Percentiles rank a stretch among this genome's conserved stretches.
phyloP scores from a whole-genome alignment of 1,140 invertebrate genomes.

The Cydia pomonella region DNA sequence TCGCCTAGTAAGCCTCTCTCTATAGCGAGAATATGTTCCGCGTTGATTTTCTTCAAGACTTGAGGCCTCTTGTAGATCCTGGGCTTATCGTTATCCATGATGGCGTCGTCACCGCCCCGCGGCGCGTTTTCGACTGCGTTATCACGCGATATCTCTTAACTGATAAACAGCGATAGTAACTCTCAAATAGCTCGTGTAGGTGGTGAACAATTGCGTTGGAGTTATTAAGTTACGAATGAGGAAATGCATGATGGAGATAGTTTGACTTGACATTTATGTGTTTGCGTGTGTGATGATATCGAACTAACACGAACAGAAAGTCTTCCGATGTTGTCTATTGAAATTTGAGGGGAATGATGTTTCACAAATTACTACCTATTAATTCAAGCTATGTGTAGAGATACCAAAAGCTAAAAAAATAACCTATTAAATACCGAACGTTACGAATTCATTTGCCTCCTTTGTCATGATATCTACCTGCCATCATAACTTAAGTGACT shows the following conservation, averaged over 20 bases:
- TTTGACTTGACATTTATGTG: slow-evolving; percentile 6
- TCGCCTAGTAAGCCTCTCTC: slow-evolving; percentile 70
- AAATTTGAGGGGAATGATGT: not conserved
- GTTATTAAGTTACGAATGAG: slow-evolving; percentile 19
- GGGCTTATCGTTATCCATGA: slow-evolving; percentile 63
- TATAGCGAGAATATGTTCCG: slow-evolving; percentile 63
- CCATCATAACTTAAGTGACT: too few species aligned
- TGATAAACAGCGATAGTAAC: slow-evolving; percentile 52
- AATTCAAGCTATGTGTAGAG: too few species aligned
- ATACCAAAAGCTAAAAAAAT: too few species aligned
- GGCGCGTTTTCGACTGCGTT: slow-evolving; percentile 61
- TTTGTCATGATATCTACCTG: too few species aligned
- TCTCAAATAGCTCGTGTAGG: slow-evolving; percentile 21
- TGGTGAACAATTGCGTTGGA: slow-evolving; percentile 28
- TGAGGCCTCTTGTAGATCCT: slow-evolving; percentile 56
- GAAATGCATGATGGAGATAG: slow-evolving; percentile 20
- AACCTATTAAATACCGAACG: too few species aligned
- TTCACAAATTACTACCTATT: too few species aligned
- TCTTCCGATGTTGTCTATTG: slow-evolving; percentile 17
- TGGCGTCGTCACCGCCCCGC: slow-evolving; percentile 58
- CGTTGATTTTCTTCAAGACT: slow-evolving; percentile 66
- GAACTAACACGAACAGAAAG: slow-evolving; percentile 37
- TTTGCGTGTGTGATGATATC: slow-evolving; percentile 35
- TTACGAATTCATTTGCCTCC: too few species aligned
- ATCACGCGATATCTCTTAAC: slow-evolving; percentile 56